Evolutionary conservation across 2,113 vertebrate genomes (phyloP), one percentile per base, ranked within the genome.

Genomic region (Origma solitaria): DNA sequence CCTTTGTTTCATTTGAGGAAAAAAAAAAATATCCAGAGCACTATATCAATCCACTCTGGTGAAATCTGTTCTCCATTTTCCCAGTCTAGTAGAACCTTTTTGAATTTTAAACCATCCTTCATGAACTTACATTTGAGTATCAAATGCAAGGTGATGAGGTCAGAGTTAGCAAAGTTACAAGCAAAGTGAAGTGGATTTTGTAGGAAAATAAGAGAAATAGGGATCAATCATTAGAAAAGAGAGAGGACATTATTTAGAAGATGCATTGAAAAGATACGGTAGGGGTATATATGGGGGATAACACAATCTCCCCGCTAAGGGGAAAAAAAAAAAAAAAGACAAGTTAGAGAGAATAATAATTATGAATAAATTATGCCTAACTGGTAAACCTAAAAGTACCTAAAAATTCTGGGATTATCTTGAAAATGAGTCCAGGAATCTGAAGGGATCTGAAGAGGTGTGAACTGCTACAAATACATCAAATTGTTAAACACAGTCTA

Each of bases 231-330:
- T 13, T 19, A 50, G 15, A 57, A 88, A 75, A 69, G 31, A 82
- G 9, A 56, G 28, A 12, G 7, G 5, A 12, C 11, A 58, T 35
- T 66, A 45, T 64, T 75, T 27, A 49, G 21, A 57, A 50, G 6
- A 10, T 38, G 13, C 0, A 47, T 11, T n/a, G 27, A 66, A 77
- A 20, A 53, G 15, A 64, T 15, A 51, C 2, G 57, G 17, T 12
- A 65, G 11, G 9, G 31, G 6, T 8, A 64, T 24, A 3, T 33
- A 60, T 11, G 33, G 10, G 9, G 7, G 3, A 54, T 30, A 77
- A 56, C 8, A 56, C 1, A 6, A 5, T 12, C 3, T 57, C 2
- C 4, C 1, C 4, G 3, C 0, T 9, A 4, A 70, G 28, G 15
- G 28, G 15, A 7, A 2, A 33, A 49, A 42, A 19, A 11, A 5